phyloP scores from a whole-genome alignment of 2,113 vertebrate species.

The Leiothrix lutea region DNA sequence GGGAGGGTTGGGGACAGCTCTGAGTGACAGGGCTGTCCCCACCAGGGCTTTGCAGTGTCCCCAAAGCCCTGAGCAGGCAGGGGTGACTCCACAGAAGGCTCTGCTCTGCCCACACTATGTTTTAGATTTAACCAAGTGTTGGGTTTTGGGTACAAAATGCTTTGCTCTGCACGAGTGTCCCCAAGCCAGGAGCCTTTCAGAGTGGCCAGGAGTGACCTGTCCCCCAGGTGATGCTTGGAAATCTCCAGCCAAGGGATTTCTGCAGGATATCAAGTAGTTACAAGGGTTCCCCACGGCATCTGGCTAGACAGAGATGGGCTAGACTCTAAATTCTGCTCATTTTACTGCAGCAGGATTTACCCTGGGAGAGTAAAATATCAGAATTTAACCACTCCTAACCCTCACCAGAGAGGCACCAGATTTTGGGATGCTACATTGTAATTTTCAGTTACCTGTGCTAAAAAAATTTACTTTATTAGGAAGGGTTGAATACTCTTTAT shows the following conservation, averaged over 20 bases:
- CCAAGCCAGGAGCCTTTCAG: background rate
- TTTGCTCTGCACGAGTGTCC: accelerated
- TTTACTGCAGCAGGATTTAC: background rate
- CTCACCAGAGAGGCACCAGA: background rate
- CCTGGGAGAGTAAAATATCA: background rate
- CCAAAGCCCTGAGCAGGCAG: background rate
- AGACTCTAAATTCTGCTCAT: background rate
- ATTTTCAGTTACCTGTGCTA: background rate
- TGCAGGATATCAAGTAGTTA: background rate
- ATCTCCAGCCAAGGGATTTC: background rate
- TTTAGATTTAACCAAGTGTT: background rate
- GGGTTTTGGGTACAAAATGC: background rate
- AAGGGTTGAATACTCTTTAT: background rate
- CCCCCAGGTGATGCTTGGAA: background rate
- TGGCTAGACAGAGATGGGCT: background rate
- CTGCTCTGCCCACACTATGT: accelerated
- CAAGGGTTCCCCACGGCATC: background rate
- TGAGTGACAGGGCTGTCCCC: background rate
- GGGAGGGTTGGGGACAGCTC: background rate
- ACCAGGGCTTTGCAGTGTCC: background rate
- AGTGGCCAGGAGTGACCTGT: background rate
- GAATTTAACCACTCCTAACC: background rate
- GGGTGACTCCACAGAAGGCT: background rate
- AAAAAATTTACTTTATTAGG: background rate
- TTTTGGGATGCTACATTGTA: background rate